phyloP scores from a whole-genome alignment of 2,888 invertebrate genomes.

The Eupithecia inturbata region DNA sequence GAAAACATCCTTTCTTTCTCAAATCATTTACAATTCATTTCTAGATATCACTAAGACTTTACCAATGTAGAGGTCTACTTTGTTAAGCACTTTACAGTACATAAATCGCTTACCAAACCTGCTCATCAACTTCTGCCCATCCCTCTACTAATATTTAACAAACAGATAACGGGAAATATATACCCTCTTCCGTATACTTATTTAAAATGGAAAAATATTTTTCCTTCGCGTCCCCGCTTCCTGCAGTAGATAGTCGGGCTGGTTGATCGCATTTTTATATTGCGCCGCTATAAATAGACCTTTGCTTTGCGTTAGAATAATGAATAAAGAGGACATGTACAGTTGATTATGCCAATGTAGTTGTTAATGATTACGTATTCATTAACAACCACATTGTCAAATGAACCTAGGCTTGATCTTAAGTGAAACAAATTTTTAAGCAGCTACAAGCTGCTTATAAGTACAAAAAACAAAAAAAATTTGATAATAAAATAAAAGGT shows the following conservation, averaged over 20 bases:
- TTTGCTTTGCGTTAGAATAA: constrained; percentile 36
- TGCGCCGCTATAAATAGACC: constrained; percentile 39
- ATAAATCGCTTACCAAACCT: constrained; percentile 41
- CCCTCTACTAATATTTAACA: constrained; percentile 74
- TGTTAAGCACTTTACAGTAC: not conserved
- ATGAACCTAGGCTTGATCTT: not conserved
- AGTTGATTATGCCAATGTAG: not conserved
- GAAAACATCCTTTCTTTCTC: no score
- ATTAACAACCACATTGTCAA: no score
- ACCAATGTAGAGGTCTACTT: constrained; percentile 16
- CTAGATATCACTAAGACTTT: not conserved
- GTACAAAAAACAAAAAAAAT: not conserved
- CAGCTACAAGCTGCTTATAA: no score
- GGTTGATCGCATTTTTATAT: constrained; percentile 49
- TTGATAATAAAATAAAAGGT: no score
- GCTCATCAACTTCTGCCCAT: constrained; percentile 53
- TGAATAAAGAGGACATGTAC: not conserved
- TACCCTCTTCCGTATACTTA: constrained; percentile 72
- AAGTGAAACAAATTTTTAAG: not conserved
- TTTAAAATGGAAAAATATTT: constrained; percentile 83
- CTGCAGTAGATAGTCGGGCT: constrained; percentile 45
- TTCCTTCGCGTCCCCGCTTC: constrained; percentile 66
- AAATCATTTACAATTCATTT: not conserved
- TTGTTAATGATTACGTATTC: not conserved
- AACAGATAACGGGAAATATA: constrained; percentile 81